Base-by-base conservation (phyloP, 2,888 invertebrate genomes). In the Tachystola acroxantha region DNA sequence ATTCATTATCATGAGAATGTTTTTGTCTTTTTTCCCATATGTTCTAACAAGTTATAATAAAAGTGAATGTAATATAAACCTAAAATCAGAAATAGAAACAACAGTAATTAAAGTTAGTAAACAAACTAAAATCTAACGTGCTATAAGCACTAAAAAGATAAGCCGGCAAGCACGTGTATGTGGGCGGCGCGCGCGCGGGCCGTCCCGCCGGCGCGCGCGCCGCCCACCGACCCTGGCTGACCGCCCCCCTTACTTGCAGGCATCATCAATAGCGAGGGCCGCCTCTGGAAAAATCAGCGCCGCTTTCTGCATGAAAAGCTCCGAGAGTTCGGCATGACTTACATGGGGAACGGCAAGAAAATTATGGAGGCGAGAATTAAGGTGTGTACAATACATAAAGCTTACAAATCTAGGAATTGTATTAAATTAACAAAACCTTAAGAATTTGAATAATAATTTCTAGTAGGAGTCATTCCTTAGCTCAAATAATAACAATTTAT, bases 241-340 rank as follows among this genome's bases (percentile, higher is more conserved):
- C 47, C 49, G 43, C 28, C 29, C 42, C 32, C 42, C 37, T 36
- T 37, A 73, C 71, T 53, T 43, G 33, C 88, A 96, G 97, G 97
- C 54, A 93, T 97, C 55, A 91, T 96, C 64, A 96, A 97, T 76
- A 93, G 94, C 56, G 94, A 94, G 51, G 96, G 96, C 43, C 91
- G 92, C 50, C 85, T 96, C 57, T 97, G 97, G 97, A 96, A 95
- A 74, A 95, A 93, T 58, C 96, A 97, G 70, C 89, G 96, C 40
- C 90, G 93, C 48, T 97, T 96, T 79, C 87, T 96, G 34, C 96
- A 96, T 67, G 94, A 94, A 53, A 93, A 94, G 53, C 88, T 96
- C 1, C 89, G 96, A 11, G 91, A 92, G 54, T 94, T 96, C 59
- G 96, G 96, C 35, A 95, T 96, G 93, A 95, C 95, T 39, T 93